A percentile compares a stretch with the other conserved stretches of the same genome.
Evolutionary conservation across 2,113 vertebrate genomes (phyloP).

Genomic region (Poecile atricapillus): DNA sequence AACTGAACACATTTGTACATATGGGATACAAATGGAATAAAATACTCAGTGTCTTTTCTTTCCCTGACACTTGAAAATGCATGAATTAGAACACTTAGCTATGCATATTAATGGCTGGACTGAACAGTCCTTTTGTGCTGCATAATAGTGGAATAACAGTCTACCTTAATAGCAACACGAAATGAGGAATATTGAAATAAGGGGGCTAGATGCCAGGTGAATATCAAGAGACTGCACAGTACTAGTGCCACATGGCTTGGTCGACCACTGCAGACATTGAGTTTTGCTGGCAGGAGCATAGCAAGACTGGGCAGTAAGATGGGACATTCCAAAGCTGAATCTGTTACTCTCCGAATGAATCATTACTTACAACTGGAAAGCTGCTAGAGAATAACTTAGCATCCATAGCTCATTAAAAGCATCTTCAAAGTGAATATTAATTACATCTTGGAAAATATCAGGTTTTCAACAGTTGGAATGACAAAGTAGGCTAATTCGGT

Average conservation of each 20-base stretch:
- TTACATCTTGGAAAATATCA: slow-evolving; percentile 64
- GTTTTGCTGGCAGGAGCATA: slow-evolving; percentile 45
- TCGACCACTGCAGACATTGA: slow-evolving; percentile 39
- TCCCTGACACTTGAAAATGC: background rate
- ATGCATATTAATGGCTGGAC: background rate
- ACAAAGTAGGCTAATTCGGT: slow-evolving; percentile 62
- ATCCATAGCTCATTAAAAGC: slow-evolving; percentile 59
- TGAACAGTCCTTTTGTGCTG: background rate
- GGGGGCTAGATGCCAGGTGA: slow-evolving; percentile 42
- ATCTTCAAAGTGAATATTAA: slow-evolving; percentile 67
- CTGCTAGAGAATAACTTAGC: slow-evolving; percentile 54
- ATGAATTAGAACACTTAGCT: background rate
- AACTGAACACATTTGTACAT: background rate
- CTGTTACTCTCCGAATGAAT: slow-evolving; percentile 54
- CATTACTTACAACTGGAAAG: slow-evolving; percentile 52
- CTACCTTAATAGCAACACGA: slow-evolving; percentile 16
- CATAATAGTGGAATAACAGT: background rate
- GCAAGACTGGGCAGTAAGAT: slow-evolving; percentile 44
- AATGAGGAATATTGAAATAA: slow-evolving; percentile 50
- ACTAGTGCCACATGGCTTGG: slow-evolving; percentile 51
- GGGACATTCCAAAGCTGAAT: slow-evolving; percentile 42
- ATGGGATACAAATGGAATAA: background rate
- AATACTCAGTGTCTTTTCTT: background rate
- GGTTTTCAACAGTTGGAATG: slow-evolving; percentile 66
- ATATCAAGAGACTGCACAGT: slow-evolving; percentile 43